Evolutionary conservation across 2,888 invertebrate genomes (phyloP), one percentile per base, ranked within the genome.

Genomic region (Papilio protenor): DNA sequence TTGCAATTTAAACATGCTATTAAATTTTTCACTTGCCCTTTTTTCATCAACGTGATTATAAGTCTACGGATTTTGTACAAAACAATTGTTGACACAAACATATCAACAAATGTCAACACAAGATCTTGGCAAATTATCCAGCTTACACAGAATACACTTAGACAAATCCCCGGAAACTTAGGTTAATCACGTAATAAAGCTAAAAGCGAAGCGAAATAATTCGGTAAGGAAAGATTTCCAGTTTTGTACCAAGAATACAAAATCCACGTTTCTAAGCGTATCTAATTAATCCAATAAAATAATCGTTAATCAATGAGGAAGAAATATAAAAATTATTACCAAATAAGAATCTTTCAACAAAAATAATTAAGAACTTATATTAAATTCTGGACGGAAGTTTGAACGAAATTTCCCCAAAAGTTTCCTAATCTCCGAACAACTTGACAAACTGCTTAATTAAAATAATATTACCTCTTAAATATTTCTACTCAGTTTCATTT

Each of bases 321-420:
- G n/a, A n/a, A 59, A 59, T 61, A 6, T 61, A 33, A 33, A 61
- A 33, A 61, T 66, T n/a, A 66, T 66, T 66, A n/a, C 6, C 40
- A n/a, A 66, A 12, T 27, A 61, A 61, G 27, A 61, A 61, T 23
- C 11, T 27, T 27, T 61, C 66, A 66, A 66, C 16, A 49, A 70
- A 52, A 49, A 72, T 27, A 49, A 55, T 72, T 72, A 72, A 55
- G 12, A 72, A 72, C 52, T 72, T 52, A 72, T 52, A 72, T 72
- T 55, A 72, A 72, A 72, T 73, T 73, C 72, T 40, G 57, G 21
- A 33, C 57, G 57, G 73, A 73, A 73, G 73, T 73, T 73, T 73
- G 18, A 40, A n/a, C 45, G 73, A 73, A 55, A 73, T 59, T 40
- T 73, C 45, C 14, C 21, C 6, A 21, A 21, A 27, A 57, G 16